Evolutionary conservation across 2,113 vertebrate genomes (phyloP), one percentile per base, ranked within the genome.

Genomic region (Fulica atra): DNA sequence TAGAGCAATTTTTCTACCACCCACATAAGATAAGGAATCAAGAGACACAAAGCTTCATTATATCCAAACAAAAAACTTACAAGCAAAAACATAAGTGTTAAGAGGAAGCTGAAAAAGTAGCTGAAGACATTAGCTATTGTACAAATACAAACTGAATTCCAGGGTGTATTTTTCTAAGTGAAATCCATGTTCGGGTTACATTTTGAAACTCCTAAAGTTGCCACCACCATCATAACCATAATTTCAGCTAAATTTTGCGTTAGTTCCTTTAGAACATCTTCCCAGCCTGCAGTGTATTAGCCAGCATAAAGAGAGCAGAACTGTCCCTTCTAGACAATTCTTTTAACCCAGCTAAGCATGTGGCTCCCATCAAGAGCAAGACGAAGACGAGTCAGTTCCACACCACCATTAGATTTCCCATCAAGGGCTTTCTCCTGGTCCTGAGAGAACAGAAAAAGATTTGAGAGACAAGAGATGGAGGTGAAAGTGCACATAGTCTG

Each of bases 21-120:
- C 94, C 95, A 96, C 95, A 86, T 84, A 76, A 96, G 95, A 95
- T 96, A 96, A 95, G 88, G 61, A 90, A 88, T 88, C 86, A 79
- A 40, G 83, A 93, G 95, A 94, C 72, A 96, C 42, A 94, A 96
- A 94, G 77, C 69, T 73, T 92, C 70, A 95, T 92, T 96, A 94
- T 94, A 96, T 20, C 33, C 77, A 92, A 94, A 94, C 92, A 96
- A 96, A 96, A 97, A 94, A 74, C 69, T 81, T 88, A 92, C 86
- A 94, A 92, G 90, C 42, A 68, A 89, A 96, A 95, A 68, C 90
- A 91, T 33, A 97, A 95, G 44, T 44, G 44, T 64, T 91, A 89
- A 61, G 83, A 95, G 81, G 86, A 89, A 93, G 44, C 83, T 93
- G 70, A 92, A 93, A 96, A 96, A 76, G 88, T 85, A 92, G 83